Evolutionary conservation across 2,113 vertebrate species (phyloP).

Genomic region (Leptodactylus fuscus): DNA sequence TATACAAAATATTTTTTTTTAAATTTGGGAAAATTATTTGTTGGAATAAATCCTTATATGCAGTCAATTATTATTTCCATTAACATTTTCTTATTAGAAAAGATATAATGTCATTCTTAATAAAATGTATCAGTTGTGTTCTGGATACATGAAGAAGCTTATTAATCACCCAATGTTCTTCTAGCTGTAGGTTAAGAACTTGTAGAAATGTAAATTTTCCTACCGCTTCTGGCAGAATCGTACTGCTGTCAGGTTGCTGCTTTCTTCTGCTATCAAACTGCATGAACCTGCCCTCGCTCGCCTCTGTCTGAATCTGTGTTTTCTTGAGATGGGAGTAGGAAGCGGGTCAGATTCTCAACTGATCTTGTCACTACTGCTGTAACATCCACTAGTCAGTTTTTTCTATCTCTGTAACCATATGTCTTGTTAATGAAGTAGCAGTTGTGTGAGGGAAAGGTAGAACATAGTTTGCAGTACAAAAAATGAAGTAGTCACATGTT

Average conservation of each 20-base stretch:
- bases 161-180: conserved; percentile 30
- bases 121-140: background rate
- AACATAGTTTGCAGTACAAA: background rate
- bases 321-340: conserved; percentile 43
- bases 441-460: conserved; percentile 19
- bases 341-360: conserved; percentile 49
- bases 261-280: conserved; percentile 54
- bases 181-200: conserved; percentile 38
- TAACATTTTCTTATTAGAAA: background rate
- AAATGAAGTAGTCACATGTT: background rate
- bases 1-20: background rate
- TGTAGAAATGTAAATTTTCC: conserved; percentile 30
- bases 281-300: conserved; percentile 39
- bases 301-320: conserved; percentile 54
- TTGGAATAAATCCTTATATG: background rate
- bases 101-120: conserved; percentile 10
- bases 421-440: conserved; percentile 50
- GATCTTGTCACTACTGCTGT: conserved; percentile 58
- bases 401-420: conserved; percentile 55
- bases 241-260: conserved; percentile 52
- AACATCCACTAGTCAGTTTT: background rate
- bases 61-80: background rate
- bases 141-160: background rate
- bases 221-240: conserved; percentile 39
- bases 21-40: background rate